Base-by-base conservation (phyloP, 2,888 invertebrate species). In the Melinopterus prodromus region DNA sequence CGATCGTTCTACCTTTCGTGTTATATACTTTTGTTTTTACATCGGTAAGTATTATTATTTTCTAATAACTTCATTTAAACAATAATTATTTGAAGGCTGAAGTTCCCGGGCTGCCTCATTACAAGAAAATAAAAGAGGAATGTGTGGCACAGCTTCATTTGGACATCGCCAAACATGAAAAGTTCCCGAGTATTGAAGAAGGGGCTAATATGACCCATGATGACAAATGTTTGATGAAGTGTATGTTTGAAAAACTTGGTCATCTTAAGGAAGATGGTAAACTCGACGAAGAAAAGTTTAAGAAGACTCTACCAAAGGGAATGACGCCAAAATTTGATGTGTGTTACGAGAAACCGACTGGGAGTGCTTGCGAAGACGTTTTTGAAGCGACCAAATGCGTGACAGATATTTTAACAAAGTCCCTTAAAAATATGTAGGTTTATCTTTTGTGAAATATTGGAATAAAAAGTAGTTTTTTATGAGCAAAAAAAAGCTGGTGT, bases 151-250 rank as follows among this genome's bases (percentile, higher is more conserved):
- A 72, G 12, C 26, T 72, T 7, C 3, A 72, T 26, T 6, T 72
- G 26, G 26, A 16, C 35, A 26, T 3, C 14, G 36, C 26, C 36
- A 35, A n/a, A 7, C 72, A 72, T 26, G 35, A 72, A 72, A 26
- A 26, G 1, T 72, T 72, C 1, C 72, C 72, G 26, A 72, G 72
- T 72, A 5, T 16, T 14, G 72, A 72, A 72, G 72, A 35, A 2
- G 3, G 36, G 2, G 72, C 16, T 1, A 6, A 2, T 5, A 14
- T 26, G 6, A 6, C 1, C 26, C 16, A 72, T 6, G 26, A 72
- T 26, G 72, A 5, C 1, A 72, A 72, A 72, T 72, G 72, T 6
- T 72, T 72, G 26, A 26, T 72, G 72, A 15, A 26, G 26, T 72
- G 72, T 72, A 72, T 72, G 16, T 72, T 72, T 16, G 36, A 35